Percentiles rank a stretch among this genome's conserved stretches.
Conservation (phyloP, 2,888 invertebrate genomes). For the Glaucopsyche alexis region DNA sequence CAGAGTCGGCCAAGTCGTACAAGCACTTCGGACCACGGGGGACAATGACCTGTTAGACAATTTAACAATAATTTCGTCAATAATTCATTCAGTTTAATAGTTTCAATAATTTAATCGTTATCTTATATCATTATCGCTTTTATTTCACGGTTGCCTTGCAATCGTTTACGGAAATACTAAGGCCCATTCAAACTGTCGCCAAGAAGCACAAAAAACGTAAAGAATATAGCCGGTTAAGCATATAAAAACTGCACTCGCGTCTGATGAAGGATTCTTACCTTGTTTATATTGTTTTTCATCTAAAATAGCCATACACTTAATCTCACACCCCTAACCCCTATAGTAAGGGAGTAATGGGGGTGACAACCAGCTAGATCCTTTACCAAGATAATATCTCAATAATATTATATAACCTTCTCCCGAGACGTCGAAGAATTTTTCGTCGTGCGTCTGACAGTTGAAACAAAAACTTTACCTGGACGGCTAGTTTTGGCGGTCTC, state of each 20-base stretch:
- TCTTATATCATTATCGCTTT: neutral
- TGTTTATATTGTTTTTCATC: no score
- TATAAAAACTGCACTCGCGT: no score
- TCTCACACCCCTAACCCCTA: no score
- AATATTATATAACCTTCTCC: no score
- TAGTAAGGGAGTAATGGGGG: no score
- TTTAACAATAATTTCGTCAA: neutral
- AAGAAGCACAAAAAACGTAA: neutral
- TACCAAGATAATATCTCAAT: no score
- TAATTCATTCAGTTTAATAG: neutral
- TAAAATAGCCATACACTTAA: no score
- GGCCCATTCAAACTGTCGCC: neutral
- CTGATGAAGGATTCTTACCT: no score
- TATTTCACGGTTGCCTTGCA: neutral
- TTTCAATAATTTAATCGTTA: neutral
- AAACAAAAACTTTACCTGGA: conserved; percentile 41
- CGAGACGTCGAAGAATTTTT: no score
- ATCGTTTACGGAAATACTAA: neutral
- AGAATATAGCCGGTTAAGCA: no score
- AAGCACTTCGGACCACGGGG: conserved; percentile 57
- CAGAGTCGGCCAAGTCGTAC: conserved; percentile 46
- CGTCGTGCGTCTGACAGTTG: no score
- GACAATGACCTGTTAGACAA: conserved; percentile 52
- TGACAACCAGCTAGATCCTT: no score
- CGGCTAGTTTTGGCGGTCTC: conserved; percentile 39